These are phyloP conservation scores for Rhopilema esculentum DNA, from an alignment of 30 jellyfish, hydroid and myxozoan species.

Conservation along the genomic window DNA sequence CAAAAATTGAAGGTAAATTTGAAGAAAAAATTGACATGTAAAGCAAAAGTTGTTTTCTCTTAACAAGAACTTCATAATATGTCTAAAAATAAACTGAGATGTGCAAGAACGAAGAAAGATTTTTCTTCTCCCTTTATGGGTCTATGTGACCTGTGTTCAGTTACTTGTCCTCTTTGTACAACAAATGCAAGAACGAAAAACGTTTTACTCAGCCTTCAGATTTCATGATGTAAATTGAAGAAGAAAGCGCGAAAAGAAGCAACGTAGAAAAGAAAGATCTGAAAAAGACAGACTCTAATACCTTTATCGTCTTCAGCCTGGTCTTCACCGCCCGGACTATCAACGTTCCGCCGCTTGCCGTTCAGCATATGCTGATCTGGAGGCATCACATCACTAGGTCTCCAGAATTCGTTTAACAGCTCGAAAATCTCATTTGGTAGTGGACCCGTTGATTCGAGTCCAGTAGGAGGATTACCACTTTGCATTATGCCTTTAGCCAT, in stretches of 20 bases:
- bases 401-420: constrained; percentile 97
- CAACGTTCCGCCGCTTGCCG: constrained; percentile 94
- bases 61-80: no score
- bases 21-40: no score
- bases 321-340: constrained; percentile 91
- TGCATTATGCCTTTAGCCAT: constrained; percentile 67
- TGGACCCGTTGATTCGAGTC: constrained; percentile 95
- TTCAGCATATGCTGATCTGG: constrained; percentile 88
- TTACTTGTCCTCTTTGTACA: not conserved
- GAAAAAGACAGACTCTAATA: not conserved
- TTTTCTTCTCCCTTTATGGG: no score
- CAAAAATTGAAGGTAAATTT: no score
- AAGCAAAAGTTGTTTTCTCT: no score
- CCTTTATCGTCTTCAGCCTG: constrained; percentile 98
- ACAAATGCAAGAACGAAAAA: not conserved
- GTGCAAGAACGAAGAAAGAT: no score
- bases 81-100: no score
- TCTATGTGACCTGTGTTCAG: not conserved
- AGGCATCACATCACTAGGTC: constrained; percentile 92
- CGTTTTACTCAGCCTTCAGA: not conserved
- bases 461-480: constrained; percentile 54
- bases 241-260: not conserved
- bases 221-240: not conserved
- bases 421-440: constrained; percentile 98
- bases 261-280: no score